Base-by-base conservation (phyloP, 2,888 invertebrate species). In the Drosophila neutralis region DNA sequence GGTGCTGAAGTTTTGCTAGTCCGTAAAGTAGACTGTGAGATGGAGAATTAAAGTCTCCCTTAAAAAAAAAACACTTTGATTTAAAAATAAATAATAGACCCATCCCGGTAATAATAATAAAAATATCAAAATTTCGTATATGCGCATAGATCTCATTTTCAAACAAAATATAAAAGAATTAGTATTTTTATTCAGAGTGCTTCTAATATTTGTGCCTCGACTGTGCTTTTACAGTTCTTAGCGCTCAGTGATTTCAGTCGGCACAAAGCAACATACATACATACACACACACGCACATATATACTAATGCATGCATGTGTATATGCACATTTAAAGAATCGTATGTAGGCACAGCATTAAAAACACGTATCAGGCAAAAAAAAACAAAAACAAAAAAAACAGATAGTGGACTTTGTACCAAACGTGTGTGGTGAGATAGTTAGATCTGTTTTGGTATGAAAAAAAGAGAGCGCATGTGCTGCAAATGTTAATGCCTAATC, bases 381-480 rank as follows among this genome's bases (percentile, higher is more conserved):
- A 21, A 42, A 42, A 42, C 21, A 42, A 42, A 21, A 40, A 40
- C 2, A n/a, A 42, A 61, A 62, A 45, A 69, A 35, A 56, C 35
- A 63, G 40, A 53, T 40, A 49, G 27, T 67, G 79, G 67, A 78
- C 77, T 75, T 78, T 71, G 79, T 29, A 64, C 75, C 56, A 54
- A 45, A 5, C 6, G 15, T 33, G 15, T 29, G 49, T 45, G 11
- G 4, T 63, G 59, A 73, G 33, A 57, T 40, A 60, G 40, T 18
- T 21, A 31, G 8, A n/a, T 45, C 15, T 56, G 45, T 45, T 48
- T 27, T 21, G 24, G 1, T 15, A 15, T 58, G 15, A 7, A n/a
- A 56, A 51, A 77, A 53, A 57, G 73, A 73, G 60, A 60, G 76
- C 68, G 79, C 66, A 78, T 78, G 67, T 63, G 61, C 65, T 21